These are phyloP conservation scores for Caloenas nicobarica DNA, from an alignment of 2,113 vertebrate species.

Conservation along the genomic window DNA sequence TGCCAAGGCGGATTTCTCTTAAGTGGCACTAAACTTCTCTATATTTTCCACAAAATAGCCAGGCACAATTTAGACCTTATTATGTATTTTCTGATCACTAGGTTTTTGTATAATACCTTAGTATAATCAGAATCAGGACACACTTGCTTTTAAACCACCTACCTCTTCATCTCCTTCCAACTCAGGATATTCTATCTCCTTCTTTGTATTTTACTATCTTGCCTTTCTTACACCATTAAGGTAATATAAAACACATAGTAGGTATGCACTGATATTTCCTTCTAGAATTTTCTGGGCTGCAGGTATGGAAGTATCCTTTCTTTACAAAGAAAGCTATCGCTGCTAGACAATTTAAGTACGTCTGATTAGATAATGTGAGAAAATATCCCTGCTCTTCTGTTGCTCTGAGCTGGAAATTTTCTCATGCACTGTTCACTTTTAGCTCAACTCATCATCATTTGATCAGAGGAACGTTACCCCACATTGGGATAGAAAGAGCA, in stretches of 20 bases:
- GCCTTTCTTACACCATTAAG: not conserved
- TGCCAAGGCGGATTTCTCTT: not conserved
- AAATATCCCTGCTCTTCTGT: not conserved
- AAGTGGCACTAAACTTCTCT: not conserved
- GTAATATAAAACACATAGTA: not conserved
- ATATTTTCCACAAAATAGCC: not conserved
- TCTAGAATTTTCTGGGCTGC: not conserved
- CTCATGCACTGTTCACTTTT: not conserved
- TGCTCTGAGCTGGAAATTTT: not conserved
- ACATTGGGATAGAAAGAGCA: not conserved
- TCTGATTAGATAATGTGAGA: not conserved
- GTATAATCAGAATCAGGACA: not conserved
- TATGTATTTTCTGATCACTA: not conserved
- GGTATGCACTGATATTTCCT: not conserved
- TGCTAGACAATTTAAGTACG: not conserved
- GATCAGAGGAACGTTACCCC: not conserved
- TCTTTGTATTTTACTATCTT: not conserved
- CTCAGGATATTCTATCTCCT: too few species aligned
- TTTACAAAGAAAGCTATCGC: not conserved
- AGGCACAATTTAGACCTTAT: not conserved
- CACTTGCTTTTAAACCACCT: not conserved
- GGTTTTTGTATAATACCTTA: not conserved
- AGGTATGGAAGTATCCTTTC: not conserved
- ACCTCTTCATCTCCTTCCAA: not conserved
- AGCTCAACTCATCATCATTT: not conserved